A percentile compares a stretch with the other conserved stretches of the same genome.
Evolutionary conservation across 2,888 invertebrate species (phyloP).

Genomic region (Notodonta ziczac): DNA sequence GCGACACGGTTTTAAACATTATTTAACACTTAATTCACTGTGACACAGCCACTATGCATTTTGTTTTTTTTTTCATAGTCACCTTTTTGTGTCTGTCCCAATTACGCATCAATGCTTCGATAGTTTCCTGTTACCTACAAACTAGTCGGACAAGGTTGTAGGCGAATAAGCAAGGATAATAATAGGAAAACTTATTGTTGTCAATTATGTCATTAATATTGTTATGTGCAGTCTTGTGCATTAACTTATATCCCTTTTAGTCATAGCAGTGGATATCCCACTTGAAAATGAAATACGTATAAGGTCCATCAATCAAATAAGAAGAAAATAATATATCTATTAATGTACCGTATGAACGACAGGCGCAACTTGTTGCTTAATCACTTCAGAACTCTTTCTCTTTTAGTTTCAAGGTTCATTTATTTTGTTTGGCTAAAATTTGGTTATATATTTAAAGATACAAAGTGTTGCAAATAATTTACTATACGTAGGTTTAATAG

Average conservation of each 20-base stretch:
- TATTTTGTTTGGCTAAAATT: background rate
- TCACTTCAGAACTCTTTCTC: background rate
- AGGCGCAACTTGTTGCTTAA: background rate
- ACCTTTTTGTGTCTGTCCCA: slow-evolving; percentile 7
- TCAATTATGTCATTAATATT: background rate
- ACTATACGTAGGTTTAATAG: no score
- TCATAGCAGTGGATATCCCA: background rate
- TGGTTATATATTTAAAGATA: no score
- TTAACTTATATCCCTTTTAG: background rate
- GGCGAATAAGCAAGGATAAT: slow-evolving; percentile 19
- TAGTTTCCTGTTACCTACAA: slow-evolving; percentile 25
- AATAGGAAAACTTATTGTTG: slow-evolving; percentile 13
- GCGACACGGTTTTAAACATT: background rate
- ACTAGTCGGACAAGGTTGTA: slow-evolving; percentile 21
- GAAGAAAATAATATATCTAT: slow-evolving; percentile 13
- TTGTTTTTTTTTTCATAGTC: background rate
- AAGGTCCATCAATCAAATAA: slow-evolving; percentile 27
- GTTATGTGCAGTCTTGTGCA: no score
- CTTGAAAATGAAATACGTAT: slow-evolving; percentile 14
- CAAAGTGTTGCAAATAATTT: no score
- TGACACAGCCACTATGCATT: background rate
- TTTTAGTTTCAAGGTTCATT: background rate
- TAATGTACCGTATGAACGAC: background rate
- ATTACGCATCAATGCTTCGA: slow-evolving; percentile 23
- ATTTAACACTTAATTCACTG: background rate